Conservation (phyloP, 2,888 invertebrate species). For the Rhimphoctona megacephalus region DNA sequence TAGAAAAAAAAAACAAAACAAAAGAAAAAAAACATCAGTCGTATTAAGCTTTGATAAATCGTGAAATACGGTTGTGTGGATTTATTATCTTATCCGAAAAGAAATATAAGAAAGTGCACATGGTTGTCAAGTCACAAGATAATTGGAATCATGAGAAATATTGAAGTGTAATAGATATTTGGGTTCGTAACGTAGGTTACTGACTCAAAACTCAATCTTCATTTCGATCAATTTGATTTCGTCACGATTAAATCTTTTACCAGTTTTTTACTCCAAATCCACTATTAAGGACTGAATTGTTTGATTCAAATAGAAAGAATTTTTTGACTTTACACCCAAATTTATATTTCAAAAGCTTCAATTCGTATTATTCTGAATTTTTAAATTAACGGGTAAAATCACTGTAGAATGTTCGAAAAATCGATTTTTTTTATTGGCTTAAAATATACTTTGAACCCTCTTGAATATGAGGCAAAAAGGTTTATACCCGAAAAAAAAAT, state of each 20-base stretch:
- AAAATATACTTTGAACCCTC: too few relatives aligned
- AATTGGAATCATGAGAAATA: background rate
- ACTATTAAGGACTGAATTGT: too few relatives aligned
- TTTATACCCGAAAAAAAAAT: too few relatives aligned
- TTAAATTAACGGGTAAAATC: too few relatives aligned
- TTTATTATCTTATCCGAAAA: constrained; percentile 43
- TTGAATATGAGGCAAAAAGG: too few relatives aligned
- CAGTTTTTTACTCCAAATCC: background rate
- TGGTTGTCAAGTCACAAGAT: background rate
- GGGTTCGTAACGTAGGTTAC: background rate
- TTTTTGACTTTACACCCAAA: too few relatives aligned
- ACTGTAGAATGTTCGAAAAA: too few relatives aligned
- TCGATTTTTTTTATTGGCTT: too few relatives aligned
- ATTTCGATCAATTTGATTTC: background rate
- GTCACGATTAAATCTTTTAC: too few relatives aligned
- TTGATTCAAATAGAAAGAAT: too few relatives aligned
- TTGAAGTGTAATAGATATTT: background rate
- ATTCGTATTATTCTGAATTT: too few relatives aligned
- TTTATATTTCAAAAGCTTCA: too few relatives aligned
- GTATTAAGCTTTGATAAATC: constrained; percentile 21
- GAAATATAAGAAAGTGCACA: background rate
- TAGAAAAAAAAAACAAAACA: constrained; percentile 37
- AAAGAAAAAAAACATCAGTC: background rate
- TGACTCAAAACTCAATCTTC: background rate
- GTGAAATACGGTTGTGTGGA: background rate